Base-by-base conservation (phyloP, 2,113 vertebrate species). In the Neotragus moschatus region DNA sequence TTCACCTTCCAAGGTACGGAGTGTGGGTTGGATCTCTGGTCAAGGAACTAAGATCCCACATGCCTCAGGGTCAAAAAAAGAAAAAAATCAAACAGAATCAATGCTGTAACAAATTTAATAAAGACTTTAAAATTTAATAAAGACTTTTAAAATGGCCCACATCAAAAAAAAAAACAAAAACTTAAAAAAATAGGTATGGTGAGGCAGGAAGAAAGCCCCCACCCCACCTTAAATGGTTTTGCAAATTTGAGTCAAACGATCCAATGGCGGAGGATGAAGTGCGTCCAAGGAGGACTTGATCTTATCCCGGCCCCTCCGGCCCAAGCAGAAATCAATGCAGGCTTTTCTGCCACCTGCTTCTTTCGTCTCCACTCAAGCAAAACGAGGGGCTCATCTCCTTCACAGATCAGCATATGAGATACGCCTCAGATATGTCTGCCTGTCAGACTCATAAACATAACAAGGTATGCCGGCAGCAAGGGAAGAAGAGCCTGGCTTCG, bases 351-450 rank as follows among this genome's bases (percentile, higher is more conserved):
- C 16, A 23, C 79, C 87, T 98, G 84, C 96, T 95, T 96, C 90
- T 73, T 98, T 96, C 96, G 49, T 77, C 98, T 97, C 96, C 87
- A 93, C 93, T 92, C 90, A 98, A 98, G 97, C 96, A 97, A 98
- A 97, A 98, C 97, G 97, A 95, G 87, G 0, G 94, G 66, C 79
- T 98, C 97, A 97, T 97, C 98, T 98, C 86, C 91, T 97, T 97
- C 98, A 95, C 97, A 99, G 98, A 99, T 98, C 98, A 98, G 98
- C 81, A 88, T 97, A 92, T 94, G 97, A 98, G 97, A 97, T 97
- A 96, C 47, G 87, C 90, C 77, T 98, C 94, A 84, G 97, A 98
- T 98, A 96, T 66, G 94, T 97, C 92, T 98, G 93, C 98, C 97
- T 98, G 98, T 98, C 98, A 98, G 93, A 89, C 97, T 97, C 97